A percentile compares a stretch with the other conserved stretches of the same genome.
phyloP scores from a whole-genome alignment of 2,113 vertebrate species.

The Octodon degus region DNA sequence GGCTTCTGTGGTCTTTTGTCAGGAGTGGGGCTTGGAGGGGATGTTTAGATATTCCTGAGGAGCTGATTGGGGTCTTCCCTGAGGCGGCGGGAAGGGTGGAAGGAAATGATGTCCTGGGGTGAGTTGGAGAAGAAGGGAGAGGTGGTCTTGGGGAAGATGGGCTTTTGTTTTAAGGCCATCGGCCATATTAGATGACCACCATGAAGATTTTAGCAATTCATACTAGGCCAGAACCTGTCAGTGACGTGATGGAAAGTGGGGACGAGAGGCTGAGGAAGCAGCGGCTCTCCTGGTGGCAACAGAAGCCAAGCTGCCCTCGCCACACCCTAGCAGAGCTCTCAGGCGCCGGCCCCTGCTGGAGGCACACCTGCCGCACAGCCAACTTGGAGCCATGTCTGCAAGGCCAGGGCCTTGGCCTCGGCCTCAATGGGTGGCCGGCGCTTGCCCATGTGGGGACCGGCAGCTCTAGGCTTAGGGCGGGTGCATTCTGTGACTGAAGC shows the following conservation, averaged over 20 bases:
- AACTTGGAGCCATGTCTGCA: neutral
- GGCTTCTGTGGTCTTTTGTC: no score
- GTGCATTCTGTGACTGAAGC: neutral
- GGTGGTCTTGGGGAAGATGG: no score
- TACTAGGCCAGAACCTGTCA: neutral
- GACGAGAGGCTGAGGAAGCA: conserved; percentile 70
- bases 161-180: no score
- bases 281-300: conserved; percentile 78
- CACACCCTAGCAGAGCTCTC: conserved; percentile 77
- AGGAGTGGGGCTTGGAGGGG: no score
- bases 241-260: conserved; percentile 79
- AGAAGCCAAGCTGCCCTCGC: conserved; percentile 61
- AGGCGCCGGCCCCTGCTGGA: conserved; percentile 62
- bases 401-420: conserved; percentile 56
- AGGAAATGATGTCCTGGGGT: no score
- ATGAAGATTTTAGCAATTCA: no score
- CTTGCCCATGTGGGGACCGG: conserved; percentile 52
- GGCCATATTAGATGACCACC: no score
- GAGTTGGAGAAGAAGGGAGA: no score
- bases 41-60: no score
- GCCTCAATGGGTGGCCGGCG: conserved; percentile 53
- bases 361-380: neutral
- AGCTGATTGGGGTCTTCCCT: no score
- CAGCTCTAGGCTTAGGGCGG: conserved; percentile 26
- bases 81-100: no score